Conservation (phyloP, 2,113 vertebrate genomes). For the Leiothrix lutea region DNA sequence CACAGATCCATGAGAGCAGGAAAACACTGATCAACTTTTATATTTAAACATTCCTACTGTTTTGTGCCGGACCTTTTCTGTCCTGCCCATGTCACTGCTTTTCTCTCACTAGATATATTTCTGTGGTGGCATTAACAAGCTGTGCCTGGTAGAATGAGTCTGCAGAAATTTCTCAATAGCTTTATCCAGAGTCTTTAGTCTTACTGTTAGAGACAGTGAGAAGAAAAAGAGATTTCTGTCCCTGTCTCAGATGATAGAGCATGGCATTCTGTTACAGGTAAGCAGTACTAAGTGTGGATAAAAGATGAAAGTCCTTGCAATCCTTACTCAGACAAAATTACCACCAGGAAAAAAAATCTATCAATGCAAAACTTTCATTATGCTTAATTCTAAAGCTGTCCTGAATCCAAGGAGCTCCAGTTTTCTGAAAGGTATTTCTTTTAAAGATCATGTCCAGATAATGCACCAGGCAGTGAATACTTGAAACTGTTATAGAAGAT, state of each 20-base stretch:
- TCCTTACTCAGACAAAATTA: not conserved
- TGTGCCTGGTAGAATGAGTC: conserved; percentile 22
- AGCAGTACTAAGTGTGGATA: not conserved
- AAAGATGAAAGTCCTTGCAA: not conserved
- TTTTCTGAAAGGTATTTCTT: not conserved
- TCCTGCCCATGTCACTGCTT: not conserved
- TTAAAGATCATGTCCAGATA: not conserved
- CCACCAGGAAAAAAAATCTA: not conserved
- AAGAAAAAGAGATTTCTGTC: not conserved
- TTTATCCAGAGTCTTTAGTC: not conserved
- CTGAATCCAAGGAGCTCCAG: not conserved
- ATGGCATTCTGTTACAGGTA: not conserved
- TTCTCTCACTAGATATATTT: not conserved
- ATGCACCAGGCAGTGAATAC: not conserved
- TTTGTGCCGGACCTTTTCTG: not conserved
- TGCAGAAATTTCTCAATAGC: conserved; percentile 18
- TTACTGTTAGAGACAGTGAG: not conserved
- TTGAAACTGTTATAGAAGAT: not conserved
- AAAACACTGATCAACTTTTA: not conserved
- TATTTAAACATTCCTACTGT: not conserved
- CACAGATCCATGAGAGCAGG: not conserved
- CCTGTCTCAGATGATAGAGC: not conserved
- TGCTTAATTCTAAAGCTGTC: not conserved
- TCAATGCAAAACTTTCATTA: not conserved
- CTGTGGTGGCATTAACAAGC: not conserved